Evolutionary conservation across 2,113 vertebrate species (phyloP), one percentile per base, ranked within the genome.

Genomic region (Xenopus laevis): DNA sequence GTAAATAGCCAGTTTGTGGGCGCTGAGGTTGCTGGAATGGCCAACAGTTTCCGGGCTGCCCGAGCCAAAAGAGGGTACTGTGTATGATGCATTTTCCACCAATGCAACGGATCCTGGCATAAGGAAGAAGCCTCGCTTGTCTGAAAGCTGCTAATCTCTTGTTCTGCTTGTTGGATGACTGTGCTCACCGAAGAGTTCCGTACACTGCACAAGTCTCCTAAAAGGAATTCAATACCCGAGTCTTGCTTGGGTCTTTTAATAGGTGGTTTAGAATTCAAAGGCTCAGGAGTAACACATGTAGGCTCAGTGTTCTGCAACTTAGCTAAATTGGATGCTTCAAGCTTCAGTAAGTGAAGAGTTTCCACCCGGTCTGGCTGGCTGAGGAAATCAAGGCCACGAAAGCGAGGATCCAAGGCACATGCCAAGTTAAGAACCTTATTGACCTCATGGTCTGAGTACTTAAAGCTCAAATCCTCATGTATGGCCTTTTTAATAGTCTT

Each of bases 401-500:
- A 91, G 78, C 90, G 89, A 0, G 90, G 90, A 74, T 92, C 90
- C 7, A 91, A 82, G 45, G 88, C 83, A 20, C 89, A 91, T 0
- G 88, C 89, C 76, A 92, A 76, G 44, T 88, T 86, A 60, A 92
- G 78, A 21, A 73, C 76, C 76, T 81, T 84, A 83, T 85, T 87
- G 68, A 91, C 83, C 0, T 78, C 80, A 0, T 82, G 81, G 71
- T 80, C 82, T 3, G 85, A 71, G 9, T 89, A 92, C 46, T 81
- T 84, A 30, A 75, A 77, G 0, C 68, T 78, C 64, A 92, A 59
- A 66, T 69, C 83, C 9, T 76, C 65, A 62, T 86, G 84, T 70
- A 91, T 86, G 66, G 77, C 84, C 76, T 72, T 82, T 81, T 90
- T 91, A 23, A 88, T 82, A 7, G 85, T 88, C 21, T 81, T 57